Base-by-base conservation (phyloP, 2,888 invertebrate species). In the Copidosoma aretas region DNA sequence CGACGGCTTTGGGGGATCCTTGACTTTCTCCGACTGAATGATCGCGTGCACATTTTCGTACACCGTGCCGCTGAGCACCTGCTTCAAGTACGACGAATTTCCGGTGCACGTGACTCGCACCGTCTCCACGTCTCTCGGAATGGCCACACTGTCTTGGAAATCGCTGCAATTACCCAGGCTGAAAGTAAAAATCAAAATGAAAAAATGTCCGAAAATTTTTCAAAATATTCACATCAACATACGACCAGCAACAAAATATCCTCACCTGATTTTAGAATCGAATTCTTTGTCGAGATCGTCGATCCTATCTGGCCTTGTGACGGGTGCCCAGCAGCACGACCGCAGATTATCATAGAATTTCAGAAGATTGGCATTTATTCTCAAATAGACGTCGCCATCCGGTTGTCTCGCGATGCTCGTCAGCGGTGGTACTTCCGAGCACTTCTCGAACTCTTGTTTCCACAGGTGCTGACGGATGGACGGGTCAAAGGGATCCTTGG, bases 271-370 rank as follows among this genome's bases (percentile, higher is more conserved):
- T 63, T 75, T 76, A 5, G 81, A 76, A 68, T 84, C 83, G 60
- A 79, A 77, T 4, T 80, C 76, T 21, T 73, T 73, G 24, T 77
- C 79, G 5, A 72, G 73, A 4, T 76, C 73, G 15, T 77, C 75
- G 1, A 32, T 10, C 1, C 61, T 57, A 5, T 84, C 80, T 1
- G 86, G 86, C 70, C 91, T 84, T 73, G 84, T 84, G 73, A 91
- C 88, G 3, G 87, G 81, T 68, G 84, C 84, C 80, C 90, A 91
- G 78, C 91, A 91, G 77, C 91, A 91, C n/a, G 80, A 81, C 49
- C 90, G 69, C 43, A 90, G 70, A 54, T 85, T 84, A 14, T 76
- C 81, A 71, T 85, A 81, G 17, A 82, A 81, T 43, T 88, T 77
- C 63, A 86, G 84, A 12, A 70, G 66, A 15, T 75, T 68, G 1